phyloP scores from a whole-genome alignment of 2,113 vertebrate species.

The Pavo muticus region DNA sequence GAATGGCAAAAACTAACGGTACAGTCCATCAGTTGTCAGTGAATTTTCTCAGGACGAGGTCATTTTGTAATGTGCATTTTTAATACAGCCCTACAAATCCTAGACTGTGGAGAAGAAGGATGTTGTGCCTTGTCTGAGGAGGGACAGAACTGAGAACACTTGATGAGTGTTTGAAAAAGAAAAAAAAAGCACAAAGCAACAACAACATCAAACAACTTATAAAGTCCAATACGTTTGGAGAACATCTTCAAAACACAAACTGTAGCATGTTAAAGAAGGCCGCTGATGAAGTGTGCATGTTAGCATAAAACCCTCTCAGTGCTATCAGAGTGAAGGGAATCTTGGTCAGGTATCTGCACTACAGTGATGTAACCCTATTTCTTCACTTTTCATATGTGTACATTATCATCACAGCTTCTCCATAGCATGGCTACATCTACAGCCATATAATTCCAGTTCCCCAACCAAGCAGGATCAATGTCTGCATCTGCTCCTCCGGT shows the following conservation, averaged over 20 bases:
- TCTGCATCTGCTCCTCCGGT: background rate
- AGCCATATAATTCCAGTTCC: background rate
- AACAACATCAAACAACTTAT: background rate
- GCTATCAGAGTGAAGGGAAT: background rate
- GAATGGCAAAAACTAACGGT: background rate
- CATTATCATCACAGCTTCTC: background rate
- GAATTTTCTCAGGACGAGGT: background rate
- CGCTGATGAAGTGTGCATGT: rapidly evolving
- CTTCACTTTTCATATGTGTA: background rate
- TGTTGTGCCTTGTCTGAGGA: background rate
- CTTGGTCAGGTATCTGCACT: background rate
- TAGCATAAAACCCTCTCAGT: background rate
- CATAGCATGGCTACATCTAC: background rate
- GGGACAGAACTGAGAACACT: background rate
- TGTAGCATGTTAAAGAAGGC: background rate
- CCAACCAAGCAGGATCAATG: background rate
- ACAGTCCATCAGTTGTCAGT: background rate
- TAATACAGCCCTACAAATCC: background rate
- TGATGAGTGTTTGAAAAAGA: background rate
- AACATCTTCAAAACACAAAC: background rate
- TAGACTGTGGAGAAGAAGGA: background rate
- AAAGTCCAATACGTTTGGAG: background rate
- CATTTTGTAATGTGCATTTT: background rate
- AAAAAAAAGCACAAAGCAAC: background rate
- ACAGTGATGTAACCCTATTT: background rate